phyloP scores from a whole-genome alignment of 1,140 invertebrate species.

The Calliphora vicina region DNA sequence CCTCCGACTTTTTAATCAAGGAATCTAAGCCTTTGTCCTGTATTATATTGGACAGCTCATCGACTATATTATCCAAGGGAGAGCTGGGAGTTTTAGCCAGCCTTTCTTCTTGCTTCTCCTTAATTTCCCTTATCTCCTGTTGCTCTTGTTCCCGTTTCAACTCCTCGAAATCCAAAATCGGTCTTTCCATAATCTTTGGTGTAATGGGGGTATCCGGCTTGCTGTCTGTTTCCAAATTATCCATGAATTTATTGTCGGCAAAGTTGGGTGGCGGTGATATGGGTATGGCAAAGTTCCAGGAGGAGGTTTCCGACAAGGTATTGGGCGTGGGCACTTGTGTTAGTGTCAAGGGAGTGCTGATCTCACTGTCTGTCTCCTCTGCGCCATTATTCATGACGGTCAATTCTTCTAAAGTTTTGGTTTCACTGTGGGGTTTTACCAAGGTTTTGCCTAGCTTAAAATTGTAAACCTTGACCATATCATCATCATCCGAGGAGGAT shows the following conservation, averaged over 20 bases:
- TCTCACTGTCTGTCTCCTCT: constrained; percentile 38
- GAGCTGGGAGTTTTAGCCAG: constrained; percentile 16
- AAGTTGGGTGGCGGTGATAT: constrained; percentile 59
- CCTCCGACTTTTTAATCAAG: constrained; percentile 49
- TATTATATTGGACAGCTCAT: constrained; percentile 55
- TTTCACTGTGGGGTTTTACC: constrained; percentile 41
- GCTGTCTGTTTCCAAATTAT: not conserved
- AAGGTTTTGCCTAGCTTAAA: constrained; percentile 59
- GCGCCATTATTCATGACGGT: constrained; percentile 37
- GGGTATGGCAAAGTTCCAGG: constrained; percentile 58
- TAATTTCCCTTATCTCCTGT: constrained; percentile 3
- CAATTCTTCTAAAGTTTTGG: constrained; percentile 46
- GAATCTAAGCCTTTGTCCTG: constrained; percentile 56
- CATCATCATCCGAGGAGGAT: constrained; percentile 61
- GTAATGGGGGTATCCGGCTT: constrained; percentile 39
- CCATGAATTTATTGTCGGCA: constrained; percentile 43
- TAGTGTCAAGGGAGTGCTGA: constrained; percentile 11
- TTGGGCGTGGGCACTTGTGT: constrained; percentile 35
- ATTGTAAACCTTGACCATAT: constrained; percentile 60
- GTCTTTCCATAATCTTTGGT: constrained; percentile 41
- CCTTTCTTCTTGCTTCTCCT: not conserved
- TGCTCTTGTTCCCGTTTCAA: not conserved
- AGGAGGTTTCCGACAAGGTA: constrained; percentile 50
- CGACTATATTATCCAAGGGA: constrained; percentile 55
- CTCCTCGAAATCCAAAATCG: constrained; percentile 39